A percentile compares a stretch with the other conserved stretches of the same genome.
These are phyloP conservation scores for Trematocara marginatum DNA, from an alignment of 2,113 vertebrate genomes.

Conservation along the genomic window DNA sequence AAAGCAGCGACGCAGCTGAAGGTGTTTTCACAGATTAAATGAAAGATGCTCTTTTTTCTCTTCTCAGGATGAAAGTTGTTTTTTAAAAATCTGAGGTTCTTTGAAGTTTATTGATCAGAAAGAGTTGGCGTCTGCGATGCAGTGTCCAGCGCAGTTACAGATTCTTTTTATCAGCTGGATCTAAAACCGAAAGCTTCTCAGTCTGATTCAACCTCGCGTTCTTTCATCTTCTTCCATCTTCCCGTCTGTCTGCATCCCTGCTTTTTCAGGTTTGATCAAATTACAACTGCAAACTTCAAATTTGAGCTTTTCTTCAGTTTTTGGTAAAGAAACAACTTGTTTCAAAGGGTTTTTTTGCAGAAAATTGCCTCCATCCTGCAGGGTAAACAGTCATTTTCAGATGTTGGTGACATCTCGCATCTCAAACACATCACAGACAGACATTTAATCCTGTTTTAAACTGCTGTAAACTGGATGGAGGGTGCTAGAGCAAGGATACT, in stretches of 20 bases:
- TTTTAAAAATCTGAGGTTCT: background rate
- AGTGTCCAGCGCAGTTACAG: background rate
- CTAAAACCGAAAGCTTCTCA: background rate
- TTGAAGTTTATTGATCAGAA: background rate
- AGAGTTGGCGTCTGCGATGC: background rate
- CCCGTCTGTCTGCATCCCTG: background rate
- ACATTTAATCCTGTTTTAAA: background rate
- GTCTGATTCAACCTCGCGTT: background rate
- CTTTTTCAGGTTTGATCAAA: background rate
- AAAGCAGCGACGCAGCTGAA: background rate
- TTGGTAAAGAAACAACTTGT: background rate
- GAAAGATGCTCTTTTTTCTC: background rate
- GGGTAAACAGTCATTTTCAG: background rate
- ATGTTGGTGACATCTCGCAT: background rate
- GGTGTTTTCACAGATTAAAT: background rate
- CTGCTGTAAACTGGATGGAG: background rate
- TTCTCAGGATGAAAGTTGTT: background rate
- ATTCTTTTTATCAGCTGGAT: background rate
- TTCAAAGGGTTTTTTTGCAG: background rate
- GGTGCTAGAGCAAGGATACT: rapidly evolving
- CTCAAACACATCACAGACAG: background rate
- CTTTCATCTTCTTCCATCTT: background rate
- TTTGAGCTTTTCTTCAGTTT: background rate
- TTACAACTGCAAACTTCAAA: background rate
- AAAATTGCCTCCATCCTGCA: background rate